Evolutionary conservation across 2,113 vertebrate species (phyloP), one percentile per base, ranked within the genome.

Genomic region (Bos indicus): DNA sequence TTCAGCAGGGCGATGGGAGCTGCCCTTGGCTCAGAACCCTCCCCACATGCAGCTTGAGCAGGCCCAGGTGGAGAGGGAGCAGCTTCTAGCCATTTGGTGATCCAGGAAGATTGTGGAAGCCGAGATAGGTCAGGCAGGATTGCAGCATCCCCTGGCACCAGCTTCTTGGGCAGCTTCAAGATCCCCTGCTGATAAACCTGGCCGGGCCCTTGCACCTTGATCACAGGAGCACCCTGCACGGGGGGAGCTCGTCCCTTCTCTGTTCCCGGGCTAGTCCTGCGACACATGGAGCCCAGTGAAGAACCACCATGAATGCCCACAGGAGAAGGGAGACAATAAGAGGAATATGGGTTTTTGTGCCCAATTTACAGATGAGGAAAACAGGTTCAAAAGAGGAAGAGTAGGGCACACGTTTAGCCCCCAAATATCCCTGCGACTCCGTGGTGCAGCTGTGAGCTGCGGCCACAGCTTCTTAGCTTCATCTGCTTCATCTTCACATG

Each of bases 401-500:
- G 30, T 0, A 16, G 33, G 30, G 7, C 74, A 46, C 19, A n/a
- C 12, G 57, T 30, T 12, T 2, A 30, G 67, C 46, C 6, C 54
- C 77, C 23, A 77, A 14, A 36, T 6, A 30, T 1, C 10, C 81
- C 57, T 26, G 52, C 2, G 3, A 40, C 26, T 14, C 15, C 9
- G 10, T 10, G 9, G 60, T 5, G 36, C 7, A 11, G 62, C 14
- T 15, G 8, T 0, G 30, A 54, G 43, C 86, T 16, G 4, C 0
- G 1, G 60, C 26, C 82, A 13, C 14, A 2, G 25, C 13, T 8
- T 25, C 48, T 82, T 12, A 1, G 77, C 40, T 23, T 62, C 3
- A 26, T 33, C 4, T 8, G 21, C 25, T 36, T 19, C 4, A 26
- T 19, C 57, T 80, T 23, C 13, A 3, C 0, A 6, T n/a, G 5